Evolutionary conservation across 2,113 vertebrate genomes (phyloP), one percentile per base, ranked within the genome.

Genomic region (Solea solea): DNA sequence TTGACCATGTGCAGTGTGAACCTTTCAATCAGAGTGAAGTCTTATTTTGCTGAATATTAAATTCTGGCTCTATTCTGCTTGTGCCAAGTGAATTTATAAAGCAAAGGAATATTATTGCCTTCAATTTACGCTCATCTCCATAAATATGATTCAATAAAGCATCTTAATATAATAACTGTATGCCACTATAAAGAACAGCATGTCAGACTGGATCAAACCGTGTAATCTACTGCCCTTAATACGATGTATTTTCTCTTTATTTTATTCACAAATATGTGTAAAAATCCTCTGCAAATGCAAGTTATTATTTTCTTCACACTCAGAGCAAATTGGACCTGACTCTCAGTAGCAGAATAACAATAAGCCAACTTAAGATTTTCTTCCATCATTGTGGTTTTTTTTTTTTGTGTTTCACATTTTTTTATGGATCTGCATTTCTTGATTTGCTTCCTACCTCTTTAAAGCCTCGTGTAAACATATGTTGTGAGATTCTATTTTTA

Each of bases 1-100:
- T 92, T 94, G 90, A 93, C 92, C 94, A 94, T 90, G 86, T 93
- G 91, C 90, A 80, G 91, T 93, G 92, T 92, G 89, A 92, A 93
- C 81, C 83, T 77, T 91, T 94, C 93, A 89, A 88, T 92, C 89
- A 86, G 82, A 82, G 73, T 80, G 82, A 90, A 87, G 88, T 91
- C 87, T 91, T 90, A 87, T 91, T 90, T 86, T 78, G 84, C 78
- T 87, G 86, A 89, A 86, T 91, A 91, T 92, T 93, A 93, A 93
- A 92, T 92, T 87, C 83, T 28, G 66, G 65, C 88, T 81, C 76
- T 78, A 85, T 93, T 90, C 90, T 83, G 80, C 69, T 55, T 65
- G 76, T 83, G 88, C 91, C 90, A 86, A 86, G 82, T 82, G 76
- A 90, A 92, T 92, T 92, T 90, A 89, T 92, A 89, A 88, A 92